A percentile compares a stretch with the other conserved stretches of the same genome.
These are phyloP conservation scores for Tuberolachnus salignus DNA, from an alignment of 2,888 invertebrate genomes.

Conservation along the genomic window DNA sequence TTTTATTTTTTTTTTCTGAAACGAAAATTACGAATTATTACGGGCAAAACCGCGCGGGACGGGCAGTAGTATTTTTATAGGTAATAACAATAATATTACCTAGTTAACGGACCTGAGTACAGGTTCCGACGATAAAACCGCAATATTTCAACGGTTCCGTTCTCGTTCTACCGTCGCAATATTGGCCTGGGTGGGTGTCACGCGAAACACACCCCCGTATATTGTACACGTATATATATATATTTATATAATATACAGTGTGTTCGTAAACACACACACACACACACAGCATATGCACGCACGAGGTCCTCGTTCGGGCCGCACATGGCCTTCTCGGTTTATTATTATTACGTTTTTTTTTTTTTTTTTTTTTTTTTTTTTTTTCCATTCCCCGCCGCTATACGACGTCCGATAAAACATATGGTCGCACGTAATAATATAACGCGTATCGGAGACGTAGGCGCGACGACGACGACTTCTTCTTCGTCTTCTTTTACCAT, in stretches of 20 bases:
- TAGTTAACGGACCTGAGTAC: too few relatives aligned
- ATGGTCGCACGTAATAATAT: conserved; percentile 22
- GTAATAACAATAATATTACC: too few relatives aligned
- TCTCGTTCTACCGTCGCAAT: too few relatives aligned
- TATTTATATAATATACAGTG: not conserved
- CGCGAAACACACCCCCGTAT: conserved; percentile 36
- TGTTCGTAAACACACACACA: not conserved
- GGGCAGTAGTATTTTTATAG: too few relatives aligned
- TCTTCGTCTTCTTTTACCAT: not conserved
- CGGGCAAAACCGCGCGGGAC: too few relatives aligned
- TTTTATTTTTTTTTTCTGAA: too few relatives aligned
- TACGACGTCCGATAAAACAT: conserved; percentile 26
- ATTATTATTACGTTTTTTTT: too few relatives aligned
- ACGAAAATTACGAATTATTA: too few relatives aligned
- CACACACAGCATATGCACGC: not conserved
- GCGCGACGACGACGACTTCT: conserved; percentile 13
- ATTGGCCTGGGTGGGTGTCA: conserved; percentile 27
- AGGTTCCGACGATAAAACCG: too few relatives aligned
- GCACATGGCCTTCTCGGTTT: conserved; percentile 34
- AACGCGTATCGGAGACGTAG: conserved; percentile 10
- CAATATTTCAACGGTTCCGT: too few relatives aligned
- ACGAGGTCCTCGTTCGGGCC: conserved; percentile 24
- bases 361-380: too few relatives aligned
- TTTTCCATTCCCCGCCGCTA: not conserved
- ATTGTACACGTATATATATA: not conserved